A percentile compares a stretch with the other conserved stretches of the same genome.
These are phyloP conservation scores for Gopherus flavomarginatus DNA, from an alignment of 2,113 vertebrate species.

Conservation along the genomic window DNA sequence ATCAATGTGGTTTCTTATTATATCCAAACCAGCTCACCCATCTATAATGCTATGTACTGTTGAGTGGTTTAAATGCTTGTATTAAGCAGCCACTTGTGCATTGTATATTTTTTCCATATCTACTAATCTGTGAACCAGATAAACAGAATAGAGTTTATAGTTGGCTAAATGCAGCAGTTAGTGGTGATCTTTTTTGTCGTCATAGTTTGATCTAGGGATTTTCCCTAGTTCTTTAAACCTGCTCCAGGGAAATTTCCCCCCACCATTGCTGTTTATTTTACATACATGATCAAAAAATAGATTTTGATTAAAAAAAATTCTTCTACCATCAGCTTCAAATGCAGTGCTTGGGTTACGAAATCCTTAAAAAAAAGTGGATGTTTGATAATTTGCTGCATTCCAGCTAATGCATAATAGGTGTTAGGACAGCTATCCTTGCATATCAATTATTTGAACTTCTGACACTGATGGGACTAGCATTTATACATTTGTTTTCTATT, in stretches of 20 bases:
- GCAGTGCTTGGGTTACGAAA: background rate
- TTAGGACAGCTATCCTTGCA: background rate
- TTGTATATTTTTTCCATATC: background rate
- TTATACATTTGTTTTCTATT: background rate
- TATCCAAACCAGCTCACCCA: background rate
- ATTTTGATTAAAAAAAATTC: background rate
- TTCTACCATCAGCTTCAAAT: background rate
- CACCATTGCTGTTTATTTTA: background rate
- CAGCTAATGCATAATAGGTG: background rate
- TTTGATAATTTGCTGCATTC: background rate
- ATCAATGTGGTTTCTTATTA: background rate
- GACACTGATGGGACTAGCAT: background rate
- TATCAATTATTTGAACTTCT: background rate
- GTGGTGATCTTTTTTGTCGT: background rate
- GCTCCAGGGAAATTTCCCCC: background rate
- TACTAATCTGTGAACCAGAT: background rate
- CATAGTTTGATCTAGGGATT: fast-evolving
- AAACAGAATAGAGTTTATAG: fast-evolving
- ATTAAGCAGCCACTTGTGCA: fast-evolving
- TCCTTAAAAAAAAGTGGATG: background rate
- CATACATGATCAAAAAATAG: background rate
- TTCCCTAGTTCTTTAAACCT: background rate
- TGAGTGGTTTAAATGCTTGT: background rate
- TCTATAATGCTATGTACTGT: fast-evolving
- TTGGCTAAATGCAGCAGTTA: background rate